Conservation (phyloP, 2,113 vertebrate genomes). For the Neotragus pygmaeus region DNA sequence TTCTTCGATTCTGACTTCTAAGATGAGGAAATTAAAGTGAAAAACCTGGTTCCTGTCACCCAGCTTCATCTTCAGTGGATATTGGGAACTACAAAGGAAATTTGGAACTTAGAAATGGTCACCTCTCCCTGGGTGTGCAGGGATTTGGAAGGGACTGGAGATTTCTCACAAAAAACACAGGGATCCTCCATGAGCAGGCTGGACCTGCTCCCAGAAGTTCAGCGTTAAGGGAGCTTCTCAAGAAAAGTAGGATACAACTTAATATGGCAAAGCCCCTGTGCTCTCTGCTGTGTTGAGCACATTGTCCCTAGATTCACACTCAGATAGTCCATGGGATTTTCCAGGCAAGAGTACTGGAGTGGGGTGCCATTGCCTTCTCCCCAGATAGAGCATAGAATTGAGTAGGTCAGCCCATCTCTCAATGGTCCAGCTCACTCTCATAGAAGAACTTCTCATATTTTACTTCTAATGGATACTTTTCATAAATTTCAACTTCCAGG, state of each 20-base stretch:
- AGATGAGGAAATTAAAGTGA: not conserved
- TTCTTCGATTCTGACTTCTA: not conserved
- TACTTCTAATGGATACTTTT: not conserved
- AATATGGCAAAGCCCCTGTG: not conserved
- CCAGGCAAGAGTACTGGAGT: no score
- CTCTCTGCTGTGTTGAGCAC: not conserved
- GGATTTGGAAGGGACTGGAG: not conserved
- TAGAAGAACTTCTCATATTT: not conserved
- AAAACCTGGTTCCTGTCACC: not conserved
- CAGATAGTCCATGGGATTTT: no score
- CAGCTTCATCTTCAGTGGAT: not conserved
- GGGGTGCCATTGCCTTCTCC: no score
- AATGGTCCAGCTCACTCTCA: not conserved
- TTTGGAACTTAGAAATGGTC: not conserved
- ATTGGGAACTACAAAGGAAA: not conserved
- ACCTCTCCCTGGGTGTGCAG: not conserved
- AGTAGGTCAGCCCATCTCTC: not conserved
- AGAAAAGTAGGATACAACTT: not conserved
- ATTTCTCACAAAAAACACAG: not conserved
- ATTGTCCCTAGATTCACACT: not conserved
- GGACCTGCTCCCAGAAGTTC: not conserved
- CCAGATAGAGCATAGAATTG: fast-evolving
- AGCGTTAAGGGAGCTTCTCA: not conserved
- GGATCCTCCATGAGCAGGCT: fast-evolving
- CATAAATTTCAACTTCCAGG: not conserved